Evolutionary conservation across 2,797 vertebrate species (phyloP).

Genomic region (Glossophaga mutica): DNA sequence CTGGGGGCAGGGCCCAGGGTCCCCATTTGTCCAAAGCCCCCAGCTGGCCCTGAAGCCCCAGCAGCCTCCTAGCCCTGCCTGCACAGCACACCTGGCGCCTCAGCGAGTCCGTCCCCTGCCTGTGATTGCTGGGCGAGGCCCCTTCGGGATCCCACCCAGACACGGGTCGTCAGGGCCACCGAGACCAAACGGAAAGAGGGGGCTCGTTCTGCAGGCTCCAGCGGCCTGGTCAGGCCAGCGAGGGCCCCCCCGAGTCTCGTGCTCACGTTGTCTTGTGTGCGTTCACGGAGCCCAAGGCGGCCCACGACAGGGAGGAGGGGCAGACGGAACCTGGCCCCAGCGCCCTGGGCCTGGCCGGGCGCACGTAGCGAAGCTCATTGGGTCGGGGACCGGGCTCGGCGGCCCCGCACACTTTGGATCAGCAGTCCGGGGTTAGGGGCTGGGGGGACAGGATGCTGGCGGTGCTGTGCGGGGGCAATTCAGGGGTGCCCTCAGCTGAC

Average conservation of each 20-base stretch:
- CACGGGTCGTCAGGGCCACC: background rate
- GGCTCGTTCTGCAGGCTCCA: too few relatives aligned
- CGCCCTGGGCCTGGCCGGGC: slow-evolving; percentile 34
- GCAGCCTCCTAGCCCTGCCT: too few relatives aligned
- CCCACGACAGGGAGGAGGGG: background rate
- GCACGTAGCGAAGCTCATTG: slow-evolving; percentile 57
- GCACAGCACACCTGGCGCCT: accelerated
- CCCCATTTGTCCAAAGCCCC: background rate
- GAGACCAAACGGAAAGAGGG: accelerated
- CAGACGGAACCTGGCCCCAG: background rate
- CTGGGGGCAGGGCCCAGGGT: background rate
- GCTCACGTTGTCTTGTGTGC: accelerated
- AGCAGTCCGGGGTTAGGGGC: background rate
- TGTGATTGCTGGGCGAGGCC: background rate
- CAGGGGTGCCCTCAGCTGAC: background rate
- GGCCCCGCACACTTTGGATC: background rate
- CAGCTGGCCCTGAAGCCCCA: background rate
- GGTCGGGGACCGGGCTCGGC: slow-evolving; percentile 46
- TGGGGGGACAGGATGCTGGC: background rate
- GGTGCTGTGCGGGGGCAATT: background rate
- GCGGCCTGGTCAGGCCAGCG: background rate
- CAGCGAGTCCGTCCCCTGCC: accelerated
- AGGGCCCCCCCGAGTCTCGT: accelerated
- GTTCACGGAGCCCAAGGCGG: background rate
- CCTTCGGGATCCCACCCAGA: background rate